A percentile compares a stretch with the other conserved stretches of the same genome.
Evolutionary conservation across 92 coral and sea anemone species (phyloP).

Genomic region (Zoanthus gigantus): DNA sequence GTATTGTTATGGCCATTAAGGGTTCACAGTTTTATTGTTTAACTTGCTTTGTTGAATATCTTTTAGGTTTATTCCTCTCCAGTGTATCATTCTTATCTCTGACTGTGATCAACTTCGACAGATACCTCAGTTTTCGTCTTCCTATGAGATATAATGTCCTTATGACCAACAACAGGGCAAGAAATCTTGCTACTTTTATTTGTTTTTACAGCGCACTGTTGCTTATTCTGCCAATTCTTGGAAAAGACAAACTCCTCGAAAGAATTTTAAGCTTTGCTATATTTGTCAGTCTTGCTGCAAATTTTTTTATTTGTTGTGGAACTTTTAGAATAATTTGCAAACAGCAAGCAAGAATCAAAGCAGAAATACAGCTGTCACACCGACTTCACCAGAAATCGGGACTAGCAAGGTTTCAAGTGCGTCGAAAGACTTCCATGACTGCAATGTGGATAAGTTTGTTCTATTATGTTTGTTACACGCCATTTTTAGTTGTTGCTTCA

Average conservation of each 20-base stretch:
- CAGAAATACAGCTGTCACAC: slow-evolving; percentile 19
- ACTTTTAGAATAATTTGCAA: slow-evolving; percentile 2
- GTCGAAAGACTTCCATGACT: slow-evolving; percentile 3
- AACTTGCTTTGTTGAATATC: background rate
- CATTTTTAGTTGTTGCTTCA: background rate
- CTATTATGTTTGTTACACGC: slow-evolving; percentile 10
- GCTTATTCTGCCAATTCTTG: background rate
- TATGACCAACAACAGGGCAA: slow-evolving; percentile 8
- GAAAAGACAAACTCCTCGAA: background rate
- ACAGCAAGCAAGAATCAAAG: slow-evolving; percentile 5
- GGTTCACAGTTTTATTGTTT: background rate
- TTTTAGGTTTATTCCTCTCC: background rate
- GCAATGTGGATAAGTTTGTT: background rate
- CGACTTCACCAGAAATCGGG: background rate
- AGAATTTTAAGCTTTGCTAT: background rate
- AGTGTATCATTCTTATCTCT: slow-evolving; percentile 1
- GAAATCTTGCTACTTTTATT: background rate
- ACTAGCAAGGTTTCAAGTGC: background rate
- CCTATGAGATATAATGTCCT: slow-evolving; percentile 13
- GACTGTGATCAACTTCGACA: slow-evolving; percentile 24
- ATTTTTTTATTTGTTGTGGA: background rate
- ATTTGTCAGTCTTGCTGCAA: background rate
- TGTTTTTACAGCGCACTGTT: background rate
- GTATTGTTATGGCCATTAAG: background rate
- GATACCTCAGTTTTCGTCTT: background rate